phyloP scores from a whole-genome alignment of 2,888 invertebrate species.

The Leucania comma region DNA sequence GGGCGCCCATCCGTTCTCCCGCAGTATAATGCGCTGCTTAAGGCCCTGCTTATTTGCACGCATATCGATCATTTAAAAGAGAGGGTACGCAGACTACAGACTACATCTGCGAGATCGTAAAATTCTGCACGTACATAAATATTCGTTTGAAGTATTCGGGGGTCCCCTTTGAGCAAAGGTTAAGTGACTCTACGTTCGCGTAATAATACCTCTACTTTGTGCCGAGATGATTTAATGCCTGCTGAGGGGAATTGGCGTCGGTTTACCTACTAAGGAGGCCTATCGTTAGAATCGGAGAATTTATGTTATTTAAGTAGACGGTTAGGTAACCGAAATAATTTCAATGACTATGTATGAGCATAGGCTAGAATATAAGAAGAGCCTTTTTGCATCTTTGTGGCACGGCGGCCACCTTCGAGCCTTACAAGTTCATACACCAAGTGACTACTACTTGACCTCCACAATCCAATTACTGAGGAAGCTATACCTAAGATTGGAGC shows the following conservation, averaged over 20 bases:
- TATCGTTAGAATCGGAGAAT: slow-evolving; percentile 16
- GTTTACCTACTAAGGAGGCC: slow-evolving; percentile 12
- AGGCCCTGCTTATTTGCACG: slow-evolving; percentile 66
- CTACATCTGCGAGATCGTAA: slow-evolving; percentile 59
- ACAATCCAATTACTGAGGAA: slow-evolving; percentile 36
- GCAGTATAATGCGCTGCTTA: slow-evolving; percentile 52
- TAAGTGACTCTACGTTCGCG: slow-evolving; percentile 52
- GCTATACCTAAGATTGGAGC: slow-evolving; percentile 24
- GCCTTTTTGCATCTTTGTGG: slow-evolving; percentile 4
- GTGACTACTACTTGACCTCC: slow-evolving; percentile 31
- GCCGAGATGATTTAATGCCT: slow-evolving; percentile 42
- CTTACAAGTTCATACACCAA: slow-evolving; percentile 22
- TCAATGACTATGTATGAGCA: neutral
- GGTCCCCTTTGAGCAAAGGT: slow-evolving; percentile 50
- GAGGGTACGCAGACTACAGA: slow-evolving; percentile 53
- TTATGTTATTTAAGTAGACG: slow-evolving; percentile 20
- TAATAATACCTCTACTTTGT: slow-evolving; percentile 49
- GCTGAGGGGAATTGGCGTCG: slow-evolving; percentile 28
- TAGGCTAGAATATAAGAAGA: neutral
- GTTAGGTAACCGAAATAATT: slow-evolving; percentile 3
- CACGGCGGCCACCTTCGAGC: slow-evolving; percentile 8
- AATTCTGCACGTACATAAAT: slow-evolving; percentile 54
- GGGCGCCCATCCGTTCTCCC: slow-evolving; percentile 54
- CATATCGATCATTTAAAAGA: slow-evolving; percentile 67
- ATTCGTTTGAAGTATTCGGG: slow-evolving; percentile 55